These are phyloP conservation scores for Cotesia glomerata DNA, from an alignment of 1,140 invertebrate genomes.

Conservation along the genomic window DNA sequence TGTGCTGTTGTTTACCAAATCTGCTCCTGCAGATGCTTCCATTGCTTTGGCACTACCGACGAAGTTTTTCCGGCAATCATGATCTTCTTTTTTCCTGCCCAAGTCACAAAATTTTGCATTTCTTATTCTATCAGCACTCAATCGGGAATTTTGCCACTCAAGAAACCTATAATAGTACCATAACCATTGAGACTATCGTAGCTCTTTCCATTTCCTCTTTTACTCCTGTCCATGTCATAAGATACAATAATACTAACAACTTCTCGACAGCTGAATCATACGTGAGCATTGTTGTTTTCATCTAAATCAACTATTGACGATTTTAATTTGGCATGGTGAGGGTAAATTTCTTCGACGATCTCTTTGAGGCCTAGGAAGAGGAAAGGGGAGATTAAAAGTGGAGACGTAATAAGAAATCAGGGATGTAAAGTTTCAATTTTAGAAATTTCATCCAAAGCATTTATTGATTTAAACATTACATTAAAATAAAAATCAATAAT, in stretches of 20 bases:
- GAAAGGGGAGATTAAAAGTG: not conserved
- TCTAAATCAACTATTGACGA: not conserved
- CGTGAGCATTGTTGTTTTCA: not conserved
- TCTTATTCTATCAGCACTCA: too few relatives aligned
- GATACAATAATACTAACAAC: constrained; percentile 13
- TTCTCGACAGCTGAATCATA: not conserved
- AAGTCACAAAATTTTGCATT: constrained; percentile 10
- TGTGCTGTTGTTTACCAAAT: constrained; percentile 1
- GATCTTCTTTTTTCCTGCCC: not conserved
- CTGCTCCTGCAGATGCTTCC: constrained; percentile 13
- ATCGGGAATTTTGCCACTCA: too few relatives aligned
- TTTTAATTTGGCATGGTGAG: not conserved
- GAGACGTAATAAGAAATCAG: not conserved
- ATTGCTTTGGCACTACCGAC: constrained; percentile 22
- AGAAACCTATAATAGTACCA: too few relatives aligned
- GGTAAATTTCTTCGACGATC: not conserved
- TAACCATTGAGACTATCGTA: too few relatives aligned
- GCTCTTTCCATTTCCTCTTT: constrained; percentile 12
- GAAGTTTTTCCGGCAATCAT: constrained; percentile 23
- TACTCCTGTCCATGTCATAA: constrained; percentile 21
- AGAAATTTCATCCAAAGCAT: too few relatives aligned
- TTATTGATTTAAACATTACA: too few relatives aligned
- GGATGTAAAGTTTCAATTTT: too few relatives aligned
- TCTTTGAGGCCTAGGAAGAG: not conserved
- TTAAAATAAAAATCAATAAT: too few relatives aligned